Percentiles rank a stretch among this genome's conserved stretches.
Evolutionary conservation across 2,113 vertebrate species (phyloP).

Genomic region (Machaerirhynchus nigripectus): DNA sequence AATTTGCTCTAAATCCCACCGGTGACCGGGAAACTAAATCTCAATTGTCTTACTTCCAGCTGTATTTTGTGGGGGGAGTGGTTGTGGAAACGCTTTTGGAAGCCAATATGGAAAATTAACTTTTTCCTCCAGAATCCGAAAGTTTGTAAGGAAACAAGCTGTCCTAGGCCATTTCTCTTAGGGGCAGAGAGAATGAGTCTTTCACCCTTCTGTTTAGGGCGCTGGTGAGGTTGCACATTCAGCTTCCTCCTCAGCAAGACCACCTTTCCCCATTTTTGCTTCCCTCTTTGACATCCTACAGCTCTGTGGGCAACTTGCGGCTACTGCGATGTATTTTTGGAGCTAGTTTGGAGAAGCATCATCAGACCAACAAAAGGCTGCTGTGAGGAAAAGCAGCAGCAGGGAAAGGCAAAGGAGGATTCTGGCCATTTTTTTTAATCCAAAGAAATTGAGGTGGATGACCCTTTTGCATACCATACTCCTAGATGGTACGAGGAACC

Average conservation of each 20-base stretch:
- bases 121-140: not conserved
- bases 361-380: accelerated
- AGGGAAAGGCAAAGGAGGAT: not conserved
- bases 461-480: not conserved
- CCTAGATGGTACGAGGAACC: not conserved
- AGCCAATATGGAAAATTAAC: not conserved
- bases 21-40: not conserved
- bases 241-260: not conserved
- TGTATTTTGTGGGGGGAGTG: not conserved
- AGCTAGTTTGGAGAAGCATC: not conserved
- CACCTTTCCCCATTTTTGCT: not conserved
- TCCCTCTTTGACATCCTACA: not conserved
- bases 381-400: not conserved
- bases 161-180: not conserved
- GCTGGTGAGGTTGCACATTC: not conserved
- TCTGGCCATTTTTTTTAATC: not conserved
- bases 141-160: not conserved
- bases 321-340: not conserved
- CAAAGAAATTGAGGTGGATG: not conserved
- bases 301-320: not conserved
- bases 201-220: not conserved
- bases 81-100: not conserved
- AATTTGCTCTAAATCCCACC: not conserved
- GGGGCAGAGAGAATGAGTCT: not conserved
- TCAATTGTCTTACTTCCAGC: not conserved